Evolutionary conservation across 2,797 vertebrate species (phyloP).

Genomic region (Kryptopterus vitreolus): DNA sequence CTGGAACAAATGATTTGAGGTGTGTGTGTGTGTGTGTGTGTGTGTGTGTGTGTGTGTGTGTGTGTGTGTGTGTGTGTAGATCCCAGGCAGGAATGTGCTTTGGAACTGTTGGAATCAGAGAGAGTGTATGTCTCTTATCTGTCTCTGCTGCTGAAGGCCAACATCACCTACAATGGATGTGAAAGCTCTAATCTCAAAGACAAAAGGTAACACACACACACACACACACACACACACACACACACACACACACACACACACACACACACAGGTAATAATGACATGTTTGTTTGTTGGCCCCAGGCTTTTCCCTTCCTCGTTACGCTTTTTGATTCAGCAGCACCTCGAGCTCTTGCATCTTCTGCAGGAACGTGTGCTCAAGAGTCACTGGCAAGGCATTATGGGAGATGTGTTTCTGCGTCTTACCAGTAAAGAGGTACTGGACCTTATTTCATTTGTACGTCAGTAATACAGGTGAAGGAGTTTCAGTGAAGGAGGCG

Average conservation of each 20-base stretch:
- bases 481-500: not conserved
- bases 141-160: slow-evolving; percentile 92
- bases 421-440: slow-evolving; percentile 91
- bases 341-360: slow-evolving; percentile 91
- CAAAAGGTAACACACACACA: slow-evolving; percentile 82
- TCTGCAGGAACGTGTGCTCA: slow-evolving; percentile 90
- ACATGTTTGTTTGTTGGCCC: too few species aligned
- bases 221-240: slow-evolving; percentile 8
- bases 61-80: slow-evolving; percentile 76
- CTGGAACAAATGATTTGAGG: too few species aligned
- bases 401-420: slow-evolving; percentile 96
- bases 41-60: too few species aligned
- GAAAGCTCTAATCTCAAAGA: slow-evolving; percentile 85
- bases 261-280: not conserved
- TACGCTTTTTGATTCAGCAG: slow-evolving; percentile 94
- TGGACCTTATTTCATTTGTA: not conserved
- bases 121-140: slow-evolving; percentile 91
- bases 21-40: too few species aligned
- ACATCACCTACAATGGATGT: slow-evolving; percentile 87
- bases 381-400: slow-evolving; percentile 92
- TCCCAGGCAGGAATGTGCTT: slow-evolving; percentile 87
- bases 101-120: slow-evolving; percentile 95
- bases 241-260: slow-evolving; percentile 9
- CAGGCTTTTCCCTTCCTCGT: slow-evolving; percentile 91
- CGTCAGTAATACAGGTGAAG: not conserved